phyloP scores from a whole-genome alignment of 2,888 invertebrate species.

The Drosophila algonquin region DNA sequence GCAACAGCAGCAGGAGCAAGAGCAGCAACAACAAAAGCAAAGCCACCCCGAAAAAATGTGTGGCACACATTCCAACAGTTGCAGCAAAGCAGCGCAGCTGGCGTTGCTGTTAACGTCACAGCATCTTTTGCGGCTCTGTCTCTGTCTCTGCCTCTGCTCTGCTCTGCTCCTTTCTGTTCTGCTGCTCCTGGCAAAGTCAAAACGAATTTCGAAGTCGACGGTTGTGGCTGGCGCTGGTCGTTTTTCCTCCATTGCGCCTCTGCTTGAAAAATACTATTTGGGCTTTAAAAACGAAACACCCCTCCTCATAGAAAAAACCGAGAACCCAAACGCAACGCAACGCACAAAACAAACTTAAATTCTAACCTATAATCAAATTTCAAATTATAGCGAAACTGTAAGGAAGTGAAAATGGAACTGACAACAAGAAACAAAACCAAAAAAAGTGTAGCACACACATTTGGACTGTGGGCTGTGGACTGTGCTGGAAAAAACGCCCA shows the following conservation, averaged over 20 bases:
- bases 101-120: slow-evolving; percentile 43
- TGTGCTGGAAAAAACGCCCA: slow-evolving; percentile 40
- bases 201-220: slow-evolving; percentile 84
- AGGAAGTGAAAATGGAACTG: slow-evolving; percentile 14
- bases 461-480: slow-evolving; percentile 48
- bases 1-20: background rate
- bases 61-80: slow-evolving; percentile 79
- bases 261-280: slow-evolving; percentile 45
- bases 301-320: slow-evolving; percentile 1
- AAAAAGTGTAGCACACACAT: slow-evolving; percentile 61
- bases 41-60: slow-evolving; percentile 59
- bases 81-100: slow-evolving; percentile 61
- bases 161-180: slow-evolving; percentile 3
- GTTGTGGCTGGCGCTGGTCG: slow-evolving; percentile 77
- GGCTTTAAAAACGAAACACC: slow-evolving; percentile 13
- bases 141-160: slow-evolving; percentile 34
- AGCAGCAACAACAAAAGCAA: slow-evolving; percentile 30
- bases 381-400: slow-evolving; percentile 2
- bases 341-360: background rate
- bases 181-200: slow-evolving; percentile 75
- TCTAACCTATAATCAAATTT: background rate
- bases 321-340: slow-evolving; percentile 16
- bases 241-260: slow-evolving; percentile 60
- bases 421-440: slow-evolving; percentile 30
- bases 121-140: slow-evolving; percentile 15